phyloP scores from a whole-genome alignment of 2,113 vertebrate species.

The Bos taurus region ARS-UCD2.0 NC_037351.1:51215501-51216000 shows the following conservation, averaged over 20 bases:
- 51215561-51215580: neutral
- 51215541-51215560: neutral
- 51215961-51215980: neutral
- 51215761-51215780: neutral
- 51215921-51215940: neutral
- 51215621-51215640: neutral
- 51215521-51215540: neutral
- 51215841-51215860: neutral
- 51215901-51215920: neutral
- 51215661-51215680: neutral
- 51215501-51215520: neutral
- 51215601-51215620: neutral
- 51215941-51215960: neutral
- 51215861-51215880: neutral
- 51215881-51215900: neutral
- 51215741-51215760: neutral
- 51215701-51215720: neutral
- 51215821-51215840: neutral
- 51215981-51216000: conserved; percentile 7
- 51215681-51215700: neutral
- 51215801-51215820: neutral
- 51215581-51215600: neutral
- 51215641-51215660: neutral
- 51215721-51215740: neutral
- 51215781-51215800: neutral